phyloP scores from a whole-genome alignment of 2,113 vertebrate species.

The Leiothrix lutea region DNA sequence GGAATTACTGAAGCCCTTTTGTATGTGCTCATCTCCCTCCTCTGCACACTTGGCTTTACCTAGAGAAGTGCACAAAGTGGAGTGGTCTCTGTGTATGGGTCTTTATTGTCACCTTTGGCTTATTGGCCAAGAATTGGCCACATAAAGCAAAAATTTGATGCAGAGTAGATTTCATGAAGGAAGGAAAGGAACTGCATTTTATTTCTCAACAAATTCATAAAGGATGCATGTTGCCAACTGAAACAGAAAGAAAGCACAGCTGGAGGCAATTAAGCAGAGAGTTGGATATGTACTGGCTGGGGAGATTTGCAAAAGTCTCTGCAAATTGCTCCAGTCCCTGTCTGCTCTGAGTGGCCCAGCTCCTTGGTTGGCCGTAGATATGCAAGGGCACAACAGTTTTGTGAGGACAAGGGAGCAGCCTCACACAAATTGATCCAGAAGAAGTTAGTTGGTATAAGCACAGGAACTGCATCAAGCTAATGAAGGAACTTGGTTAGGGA shows the following conservation, averaged over 20 bases:
- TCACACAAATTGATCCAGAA: background rate
- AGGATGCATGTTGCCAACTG: background rate
- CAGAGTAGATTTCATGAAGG: background rate
- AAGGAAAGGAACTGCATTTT: background rate
- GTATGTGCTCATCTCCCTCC: background rate
- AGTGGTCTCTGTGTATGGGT: background rate
- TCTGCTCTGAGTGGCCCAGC: background rate
- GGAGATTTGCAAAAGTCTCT: background rate
- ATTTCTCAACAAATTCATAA: background rate
- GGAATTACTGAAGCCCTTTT: background rate
- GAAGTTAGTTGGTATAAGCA: background rate
- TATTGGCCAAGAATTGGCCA: background rate
- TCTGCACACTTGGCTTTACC: background rate
- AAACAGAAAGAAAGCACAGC: background rate
- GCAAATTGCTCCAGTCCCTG: background rate
- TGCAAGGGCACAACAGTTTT: background rate
- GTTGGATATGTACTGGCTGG: background rate
- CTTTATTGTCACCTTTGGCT: background rate
- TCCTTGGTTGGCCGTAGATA: fast-evolving
- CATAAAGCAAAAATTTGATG: background rate
- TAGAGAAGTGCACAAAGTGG: too few relatives aligned
- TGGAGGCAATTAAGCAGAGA: background rate
- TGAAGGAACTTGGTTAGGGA: background rate
- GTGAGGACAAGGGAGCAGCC: background rate
- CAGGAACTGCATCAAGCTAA: background rate